Evolutionary conservation across 1,140 invertebrate species (phyloP), one percentile per base, ranked within the genome.

Genomic region (Zaprionus camerounensis): DNA sequence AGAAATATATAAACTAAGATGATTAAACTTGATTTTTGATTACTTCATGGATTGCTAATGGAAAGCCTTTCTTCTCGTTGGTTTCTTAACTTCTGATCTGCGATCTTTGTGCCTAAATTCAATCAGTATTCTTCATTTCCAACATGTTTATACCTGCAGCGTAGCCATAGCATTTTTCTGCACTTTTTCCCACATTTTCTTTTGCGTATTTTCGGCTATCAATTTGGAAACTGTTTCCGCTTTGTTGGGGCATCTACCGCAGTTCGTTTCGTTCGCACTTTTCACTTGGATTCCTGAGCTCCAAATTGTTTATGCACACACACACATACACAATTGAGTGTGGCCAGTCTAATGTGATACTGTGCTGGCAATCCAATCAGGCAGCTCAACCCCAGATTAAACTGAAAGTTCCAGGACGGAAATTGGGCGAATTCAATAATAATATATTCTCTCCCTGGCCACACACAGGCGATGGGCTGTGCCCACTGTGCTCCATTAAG

Each of bases 271-370:
- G 2, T 49, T 22, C 17, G 20, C 46, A 51, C 20, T 22, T 51
- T 51, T 20, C 46, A 51, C 46, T 51, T 20, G 20, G n/a, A 24
- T 51, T 51, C 20, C 11, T 51, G 22, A 51, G 46, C 20, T 65
- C 9, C 24, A 70, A 62, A 62, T 72, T 74, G 38, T 55, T 74
- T 74, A 62, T 74, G 55, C 71, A 58, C 56, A 73, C 70, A 22
- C 46, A 12, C 6, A 5, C 44, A 49, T 9, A 20, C 46, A 22
- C 46, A 22, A 5, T 0, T 31, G 31, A 34, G 9, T 11, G 41
- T 46, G 7, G n/a, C 6, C n/a, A 17, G 41, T 6, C 41, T 46
- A 46, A 46, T 46, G 41, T 17, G 41, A 17, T 46, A 9, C 46
- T 51, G 9, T 51, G 20, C 46, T 5, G 36, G 44, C 46, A 70